Percentiles rank a stretch among this genome's conserved stretches.
Evolutionary conservation across 53 echinoderm and acorn worm genomes (phyloP).

Genomic region (Echinarachnius parma): DNA sequence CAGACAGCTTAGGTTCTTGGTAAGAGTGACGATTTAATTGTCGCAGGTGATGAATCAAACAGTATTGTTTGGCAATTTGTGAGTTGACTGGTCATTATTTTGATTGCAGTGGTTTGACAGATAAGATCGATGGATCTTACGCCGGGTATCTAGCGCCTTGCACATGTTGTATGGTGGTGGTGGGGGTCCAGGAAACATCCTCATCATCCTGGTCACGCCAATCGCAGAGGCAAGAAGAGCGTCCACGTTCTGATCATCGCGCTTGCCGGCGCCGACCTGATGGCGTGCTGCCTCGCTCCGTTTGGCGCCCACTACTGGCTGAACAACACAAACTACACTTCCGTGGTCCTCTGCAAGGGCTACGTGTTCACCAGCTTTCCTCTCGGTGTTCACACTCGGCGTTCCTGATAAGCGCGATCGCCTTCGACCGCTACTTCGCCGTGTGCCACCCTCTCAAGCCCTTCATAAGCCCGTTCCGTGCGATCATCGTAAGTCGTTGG

Average conservation of each 20-base stretch:
- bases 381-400: no score
- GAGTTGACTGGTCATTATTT: no score
- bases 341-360: constrained; percentile 1
- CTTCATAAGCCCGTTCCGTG: background rate
- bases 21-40: no score
- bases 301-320: constrained; percentile 24
- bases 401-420: constrained; percentile 20
- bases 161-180: no score
- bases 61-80: no score
- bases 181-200: constrained; percentile 18
- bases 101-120: no score
- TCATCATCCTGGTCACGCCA: constrained; percentile 12
- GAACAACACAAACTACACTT: background rate
- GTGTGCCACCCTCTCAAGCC: constrained; percentile 20
- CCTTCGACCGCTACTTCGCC: constrained; percentile 38
- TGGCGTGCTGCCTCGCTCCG: constrained; percentile 15
- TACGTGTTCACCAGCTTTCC: constrained; percentile 2
- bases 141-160: no score
- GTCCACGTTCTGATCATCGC: constrained; percentile 24
- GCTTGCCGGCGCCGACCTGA: constrained; percentile 11
- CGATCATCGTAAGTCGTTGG: background rate
- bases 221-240: constrained; percentile 18
- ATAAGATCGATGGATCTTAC: no score
- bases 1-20: no score
- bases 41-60: no score